phyloP scores from a whole-genome alignment of 2,888 invertebrate genomes.

The Volucella inflata region DNA sequence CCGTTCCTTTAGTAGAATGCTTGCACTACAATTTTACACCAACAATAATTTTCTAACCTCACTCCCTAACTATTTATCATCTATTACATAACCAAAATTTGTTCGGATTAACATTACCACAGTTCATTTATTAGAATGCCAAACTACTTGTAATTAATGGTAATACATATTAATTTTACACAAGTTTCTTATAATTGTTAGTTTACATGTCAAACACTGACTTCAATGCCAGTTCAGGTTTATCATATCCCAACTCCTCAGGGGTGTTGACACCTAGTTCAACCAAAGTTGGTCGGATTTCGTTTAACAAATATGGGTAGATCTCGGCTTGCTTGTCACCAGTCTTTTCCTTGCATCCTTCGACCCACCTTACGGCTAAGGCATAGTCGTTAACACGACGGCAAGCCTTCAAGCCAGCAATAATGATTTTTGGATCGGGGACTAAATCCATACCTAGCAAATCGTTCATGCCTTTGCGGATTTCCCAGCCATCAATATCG shows the following conservation, averaged over 20 bases:
- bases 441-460: conserved; percentile 95
- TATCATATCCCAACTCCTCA: conserved; percentile 98
- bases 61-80: conserved; percentile 29
- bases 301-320: conserved; percentile 94
- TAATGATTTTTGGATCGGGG: conserved; percentile 95
- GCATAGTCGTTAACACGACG: conserved; percentile 97
- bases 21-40: neutral
- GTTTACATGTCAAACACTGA: conserved; percentile 87
- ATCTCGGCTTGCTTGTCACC: conserved; percentile 89
- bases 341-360: conserved; percentile 95
- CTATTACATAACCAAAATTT: conserved; percentile 66
- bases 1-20: too few relatives aligned
- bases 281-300: conserved; percentile 95
- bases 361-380: conserved; percentile 95
- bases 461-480: conserved; percentile 95
- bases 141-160: conserved; percentile 26
- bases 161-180: conserved; percentile 43
- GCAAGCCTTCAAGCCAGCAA: conserved; percentile 94
- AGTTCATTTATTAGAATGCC: conserved; percentile 47
- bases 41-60: conserved; percentile 58
- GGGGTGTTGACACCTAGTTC: conserved; percentile 97
- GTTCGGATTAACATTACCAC: conserved; percentile 28
- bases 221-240: conserved; percentile 95
- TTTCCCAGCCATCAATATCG: conserved; percentile 97
- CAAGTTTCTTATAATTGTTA: conserved; percentile 17